Evolutionary conservation across 2,113 vertebrate genomes (phyloP).

Genomic region (Cricetomys ansorgei): DNA sequence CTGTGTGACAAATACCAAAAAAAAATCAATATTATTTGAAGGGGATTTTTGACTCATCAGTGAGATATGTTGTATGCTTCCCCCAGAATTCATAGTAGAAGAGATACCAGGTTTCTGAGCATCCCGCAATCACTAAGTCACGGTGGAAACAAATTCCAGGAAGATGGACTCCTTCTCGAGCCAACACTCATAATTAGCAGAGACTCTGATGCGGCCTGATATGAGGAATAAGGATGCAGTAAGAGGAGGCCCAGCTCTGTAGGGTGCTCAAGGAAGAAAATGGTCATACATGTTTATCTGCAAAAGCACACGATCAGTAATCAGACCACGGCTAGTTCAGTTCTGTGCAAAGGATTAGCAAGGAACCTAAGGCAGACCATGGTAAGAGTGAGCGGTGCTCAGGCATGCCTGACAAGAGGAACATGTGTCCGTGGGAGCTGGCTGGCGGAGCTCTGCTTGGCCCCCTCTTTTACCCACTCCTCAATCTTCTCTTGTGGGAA

Average conservation of each 20-base stretch:
- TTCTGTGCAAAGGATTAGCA: not conserved
- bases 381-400: not conserved
- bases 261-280: not conserved
- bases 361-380: not conserved
- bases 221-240: not conserved
- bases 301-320: not conserved
- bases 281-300: fast-evolving
- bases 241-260: not conserved
- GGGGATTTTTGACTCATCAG: conserved; percentile 34
- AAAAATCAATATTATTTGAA: not conserved
- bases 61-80: not conserved
- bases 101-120: not conserved
- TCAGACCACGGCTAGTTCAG: not conserved
- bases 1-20: not conserved
- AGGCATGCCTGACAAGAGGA: not conserved
- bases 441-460: not conserved
- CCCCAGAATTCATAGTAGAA: not conserved
- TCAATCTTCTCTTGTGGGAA: not conserved
- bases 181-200: no score
- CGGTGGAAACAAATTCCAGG: not conserved
- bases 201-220: not conserved
- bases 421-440: no score
- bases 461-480: not conserved
- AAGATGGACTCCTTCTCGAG: not conserved
- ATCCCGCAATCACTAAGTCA: not conserved